Conservation (phyloP, 1,140 invertebrate genomes). For the Rhagoletis zephyria region DNA sequence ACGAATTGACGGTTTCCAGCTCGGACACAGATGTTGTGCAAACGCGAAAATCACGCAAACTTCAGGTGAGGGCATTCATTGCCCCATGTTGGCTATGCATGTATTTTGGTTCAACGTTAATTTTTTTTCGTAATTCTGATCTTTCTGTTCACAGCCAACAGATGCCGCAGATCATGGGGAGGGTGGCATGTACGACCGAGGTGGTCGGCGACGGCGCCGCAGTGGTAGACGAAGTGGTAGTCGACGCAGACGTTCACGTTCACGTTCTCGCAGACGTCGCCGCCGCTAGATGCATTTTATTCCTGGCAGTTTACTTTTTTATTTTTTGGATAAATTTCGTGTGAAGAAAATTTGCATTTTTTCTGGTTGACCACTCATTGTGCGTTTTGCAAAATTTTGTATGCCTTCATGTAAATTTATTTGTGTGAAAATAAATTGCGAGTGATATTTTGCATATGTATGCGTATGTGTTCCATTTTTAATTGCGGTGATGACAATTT, state of each 20-base stretch:
- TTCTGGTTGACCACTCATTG: neutral
- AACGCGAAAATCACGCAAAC: neutral
- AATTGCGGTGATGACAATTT: no score
- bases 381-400: neutral
- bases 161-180: slow-evolving; percentile 46
- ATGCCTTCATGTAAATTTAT: slow-evolving; percentile 7
- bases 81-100: neutral
- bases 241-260: slow-evolving; percentile 28
- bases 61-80: slow-evolving; percentile 12
- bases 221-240: neutral
- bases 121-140: no score
- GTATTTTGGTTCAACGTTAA: neutral
- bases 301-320: slow-evolving; percentile 32
- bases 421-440: slow-evolving; percentile 37
- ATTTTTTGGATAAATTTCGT: slow-evolving; percentile 48
- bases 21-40: slow-evolving; percentile 14
- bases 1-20: slow-evolving; percentile 19
- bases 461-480: neutral
- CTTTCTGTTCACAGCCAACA: slow-evolving; percentile 1
- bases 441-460: slow-evolving; percentile 6
- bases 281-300: slow-evolving; percentile 41
- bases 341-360: slow-evolving; percentile 31
- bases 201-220: slow-evolving; percentile 39
- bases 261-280: slow-evolving; percentile 2
- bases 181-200: slow-evolving; percentile 44